Evolutionary conservation across 2,113 vertebrate genomes (phyloP).

Genomic region (Corythaeola cristata): DNA sequence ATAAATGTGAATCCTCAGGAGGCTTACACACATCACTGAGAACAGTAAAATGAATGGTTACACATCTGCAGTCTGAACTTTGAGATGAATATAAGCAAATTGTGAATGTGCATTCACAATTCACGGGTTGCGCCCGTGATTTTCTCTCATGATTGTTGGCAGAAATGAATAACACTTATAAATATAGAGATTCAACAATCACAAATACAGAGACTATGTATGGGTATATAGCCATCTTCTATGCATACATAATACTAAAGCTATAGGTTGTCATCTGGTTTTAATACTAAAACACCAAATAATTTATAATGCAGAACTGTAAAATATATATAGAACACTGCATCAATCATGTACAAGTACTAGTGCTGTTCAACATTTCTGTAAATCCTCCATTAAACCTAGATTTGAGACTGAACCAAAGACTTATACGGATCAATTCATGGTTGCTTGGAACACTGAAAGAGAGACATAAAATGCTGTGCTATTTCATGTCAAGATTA

Average conservation of each 20-base stretch:
- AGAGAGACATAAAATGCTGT: slow-evolving; percentile 32
- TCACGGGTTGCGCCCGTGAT: not conserved
- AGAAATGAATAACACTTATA: slow-evolving; percentile 38
- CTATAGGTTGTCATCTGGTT: slow-evolving; percentile 63
- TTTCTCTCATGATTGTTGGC: slow-evolving; percentile 23
- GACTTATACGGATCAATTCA: slow-evolving; percentile 48
- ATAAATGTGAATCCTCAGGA: slow-evolving; percentile 30
- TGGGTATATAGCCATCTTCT: not conserved
- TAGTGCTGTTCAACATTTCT: slow-evolving; percentile 47
- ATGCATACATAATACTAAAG: slow-evolving; percentile 9
- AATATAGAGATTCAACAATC: slow-evolving; percentile 10
- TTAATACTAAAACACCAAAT: slow-evolving; percentile 62
- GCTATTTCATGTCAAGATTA: slow-evolving; percentile 34
- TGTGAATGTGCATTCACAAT: not conserved
- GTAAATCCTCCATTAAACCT: slow-evolving; percentile 64
- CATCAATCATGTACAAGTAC: slow-evolving; percentile 59
- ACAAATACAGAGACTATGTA: not conserved
- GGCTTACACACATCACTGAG: not conserved
- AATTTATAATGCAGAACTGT: slow-evolving; percentile 57
- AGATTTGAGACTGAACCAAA: slow-evolving; percentile 51
- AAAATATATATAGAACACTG: slow-evolving; percentile 36
- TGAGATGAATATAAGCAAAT: slow-evolving; percentile 34
- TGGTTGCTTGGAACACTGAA: slow-evolving; percentile 48
- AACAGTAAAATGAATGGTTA: slow-evolving; percentile 40
- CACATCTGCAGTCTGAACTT: slow-evolving; percentile 23